Evolutionary conservation across 2,797 vertebrate genomes (phyloP), one percentile per base, ranked within the genome.

Genomic region (Tenualosa ilisha): DNA sequence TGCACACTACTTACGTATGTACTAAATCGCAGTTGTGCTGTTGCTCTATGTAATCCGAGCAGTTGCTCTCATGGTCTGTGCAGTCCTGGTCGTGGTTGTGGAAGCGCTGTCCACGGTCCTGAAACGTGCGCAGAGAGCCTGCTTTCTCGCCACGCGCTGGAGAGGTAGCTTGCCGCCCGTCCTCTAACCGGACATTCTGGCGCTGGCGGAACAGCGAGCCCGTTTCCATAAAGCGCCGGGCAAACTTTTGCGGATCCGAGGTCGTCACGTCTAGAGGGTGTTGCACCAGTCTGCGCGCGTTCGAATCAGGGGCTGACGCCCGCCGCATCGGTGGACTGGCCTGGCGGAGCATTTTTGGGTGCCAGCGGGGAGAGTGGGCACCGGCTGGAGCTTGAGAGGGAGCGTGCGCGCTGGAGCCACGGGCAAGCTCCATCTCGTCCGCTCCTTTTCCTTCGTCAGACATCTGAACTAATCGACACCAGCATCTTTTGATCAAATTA

Each of bases 401-500:
- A 86, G 93, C 87, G 84, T 93, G 87, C 53, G 93, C 91, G 81
- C 92, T 90, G 89, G 93, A 92, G 85, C 84, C 91, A 4, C 92
- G 89, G 85, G 90, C 87, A 61, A 61, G 91, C 86, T 90, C 91
- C 89, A 89, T 91, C 88, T 90, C 91, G 26, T 90, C 90, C 89
- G 88, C 84, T 89, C 92, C 93, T 61, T 93, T 93, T 61, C 89
- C 92, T 83, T 93, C 94, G 89, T 95, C 95, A 94, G 91, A 95
- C 95, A 95, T 96, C 43, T 84, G 79, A 37, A 89, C 85, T 89
- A 63, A 89, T 90, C 72, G 24, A 12, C 13, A 59, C 53, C 49
- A 87, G 53, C 92, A 92, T 91, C 15, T 43, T 75, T 75, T 43
- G 37, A 75, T 75, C 37, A 40, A 75, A 75, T 75, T 75, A 75